Percentiles rank a stretch among this genome's conserved stretches.
These are phyloP conservation scores for Enteromius afrohamiltoni DNA, from an alignment of 2,797 vertebrate species.

Conservation along the genomic window DNA sequence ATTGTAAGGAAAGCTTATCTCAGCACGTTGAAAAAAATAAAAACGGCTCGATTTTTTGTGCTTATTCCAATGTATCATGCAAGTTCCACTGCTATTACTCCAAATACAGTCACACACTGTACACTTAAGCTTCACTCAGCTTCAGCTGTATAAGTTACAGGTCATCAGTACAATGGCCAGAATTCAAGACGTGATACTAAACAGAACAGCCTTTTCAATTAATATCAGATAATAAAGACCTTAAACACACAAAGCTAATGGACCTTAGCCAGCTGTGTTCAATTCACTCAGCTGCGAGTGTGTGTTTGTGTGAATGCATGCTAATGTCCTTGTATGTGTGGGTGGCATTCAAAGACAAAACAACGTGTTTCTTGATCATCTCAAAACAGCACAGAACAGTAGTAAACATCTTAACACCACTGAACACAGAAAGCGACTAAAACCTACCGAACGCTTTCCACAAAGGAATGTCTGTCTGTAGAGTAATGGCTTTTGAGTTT, in stretches of 20 bases:
- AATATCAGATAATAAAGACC: constrained; percentile 59
- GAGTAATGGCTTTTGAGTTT: constrained; percentile 52
- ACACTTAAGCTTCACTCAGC: constrained; percentile 56
- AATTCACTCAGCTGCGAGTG: constrained; percentile 18
- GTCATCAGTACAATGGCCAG: constrained; percentile 36
- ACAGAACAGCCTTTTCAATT: constrained; percentile 54
- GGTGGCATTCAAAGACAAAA: constrained; percentile 20
- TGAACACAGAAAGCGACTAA: constrained; percentile 27
- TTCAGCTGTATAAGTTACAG: not conserved
- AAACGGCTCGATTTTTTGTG: not conserved
- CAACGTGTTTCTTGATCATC: not conserved
- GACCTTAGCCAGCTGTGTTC: constrained; percentile 51
- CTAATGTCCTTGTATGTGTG: constrained; percentile 26
- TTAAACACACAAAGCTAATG: constrained; percentile 65
- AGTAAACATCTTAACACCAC: constrained; percentile 40
- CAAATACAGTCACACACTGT: constrained; percentile 57
- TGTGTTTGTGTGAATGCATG: constrained; percentile 21
- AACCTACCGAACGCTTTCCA: constrained; percentile 33
- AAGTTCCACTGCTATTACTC: not conserved
- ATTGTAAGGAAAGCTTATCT: not conserved
- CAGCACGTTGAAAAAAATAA: not conserved
- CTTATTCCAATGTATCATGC: not conserved
- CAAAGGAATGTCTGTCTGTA: constrained; percentile 58
- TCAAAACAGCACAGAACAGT: constrained; percentile 35
- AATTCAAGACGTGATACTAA: constrained; percentile 46